Percentiles rank a stretch among this genome's conserved stretches.
phyloP scores from a whole-genome alignment of 2,797 vertebrate species.

The Gambelia wislizenii region DNA sequence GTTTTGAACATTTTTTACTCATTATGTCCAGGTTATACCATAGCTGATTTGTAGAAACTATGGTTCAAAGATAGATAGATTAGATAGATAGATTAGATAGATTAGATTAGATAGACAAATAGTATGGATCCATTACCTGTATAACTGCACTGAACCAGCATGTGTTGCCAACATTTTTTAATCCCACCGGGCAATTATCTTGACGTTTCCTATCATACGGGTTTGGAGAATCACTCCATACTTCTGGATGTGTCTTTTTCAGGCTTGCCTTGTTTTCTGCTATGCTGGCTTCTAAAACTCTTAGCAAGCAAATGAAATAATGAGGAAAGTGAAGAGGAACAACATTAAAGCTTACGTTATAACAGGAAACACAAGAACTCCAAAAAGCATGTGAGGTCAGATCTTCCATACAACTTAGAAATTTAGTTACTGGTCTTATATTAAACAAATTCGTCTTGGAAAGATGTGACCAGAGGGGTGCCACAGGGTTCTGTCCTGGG shows the following conservation, averaged over 20 bases:
- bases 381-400: not conserved
- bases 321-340: not conserved
- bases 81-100: too few species aligned
- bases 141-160: constrained; percentile 99
- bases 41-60: not conserved
- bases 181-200: constrained; percentile 92
- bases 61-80: not conserved
- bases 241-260: constrained; percentile 93
- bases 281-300: constrained; percentile 98
- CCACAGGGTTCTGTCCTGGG: too few species aligned
- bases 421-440: too few species aligned
- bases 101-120: too few species aligned
- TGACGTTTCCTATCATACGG: constrained; percentile 94
- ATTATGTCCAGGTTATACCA: not conserved
- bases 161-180: constrained; percentile 99
- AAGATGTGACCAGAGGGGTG: too few species aligned
- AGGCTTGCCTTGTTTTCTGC: constrained; percentile 98
- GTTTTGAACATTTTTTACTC: not conserved
- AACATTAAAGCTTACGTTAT: constrained; percentile 11
- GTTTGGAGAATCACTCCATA: constrained; percentile 97
- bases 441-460: too few species aligned
- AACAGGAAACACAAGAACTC: not conserved
- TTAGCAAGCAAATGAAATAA: constrained; percentile 70
- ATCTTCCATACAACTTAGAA: not conserved
- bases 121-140: constrained; percentile 84